Evolutionary conservation across 2,113 vertebrate species (phyloP).

Genomic region (Onychostoma macrolepis): DNA sequence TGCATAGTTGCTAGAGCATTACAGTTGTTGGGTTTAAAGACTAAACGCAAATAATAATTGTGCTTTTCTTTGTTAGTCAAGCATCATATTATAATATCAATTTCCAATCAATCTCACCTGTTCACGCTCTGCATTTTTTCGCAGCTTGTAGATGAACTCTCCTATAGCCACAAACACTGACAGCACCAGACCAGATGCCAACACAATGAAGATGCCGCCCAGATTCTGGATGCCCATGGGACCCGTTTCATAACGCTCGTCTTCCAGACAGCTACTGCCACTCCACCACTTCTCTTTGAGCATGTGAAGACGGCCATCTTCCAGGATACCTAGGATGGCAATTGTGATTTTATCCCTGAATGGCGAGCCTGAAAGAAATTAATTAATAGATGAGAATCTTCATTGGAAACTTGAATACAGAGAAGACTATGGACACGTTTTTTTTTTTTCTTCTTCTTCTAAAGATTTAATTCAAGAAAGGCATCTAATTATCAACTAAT

Average conservation of each 20-base stretch:
- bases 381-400: background rate
- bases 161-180: constrained; percentile 95
- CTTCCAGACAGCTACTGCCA: constrained; percentile 89
- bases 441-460: background rate
- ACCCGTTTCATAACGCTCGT: constrained; percentile 90
- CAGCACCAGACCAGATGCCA: constrained; percentile 93
- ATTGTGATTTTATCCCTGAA: constrained; percentile 98
- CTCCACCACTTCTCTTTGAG: constrained; percentile 99
- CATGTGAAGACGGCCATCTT: constrained; percentile 94
- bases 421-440: background rate
- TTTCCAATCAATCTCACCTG: constrained; percentile 80
- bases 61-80: background rate
- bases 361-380: constrained; percentile 83
- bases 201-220: constrained; percentile 95
- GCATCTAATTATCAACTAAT: background rate
- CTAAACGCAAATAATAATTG: background rate
- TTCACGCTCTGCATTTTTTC: constrained; percentile 90
- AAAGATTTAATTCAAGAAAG: background rate
- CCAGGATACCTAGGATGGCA: constrained; percentile 94
- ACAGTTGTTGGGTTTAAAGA: background rate
- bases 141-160: constrained; percentile 96
- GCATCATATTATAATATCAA: background rate
- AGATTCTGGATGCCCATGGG: constrained; percentile 97
- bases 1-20: constrained; percentile 45
- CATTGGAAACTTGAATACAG: background rate